Evolutionary conservation across 2,888 invertebrate genomes (phyloP).

Genomic region (Habrosyne pyritoides): DNA sequence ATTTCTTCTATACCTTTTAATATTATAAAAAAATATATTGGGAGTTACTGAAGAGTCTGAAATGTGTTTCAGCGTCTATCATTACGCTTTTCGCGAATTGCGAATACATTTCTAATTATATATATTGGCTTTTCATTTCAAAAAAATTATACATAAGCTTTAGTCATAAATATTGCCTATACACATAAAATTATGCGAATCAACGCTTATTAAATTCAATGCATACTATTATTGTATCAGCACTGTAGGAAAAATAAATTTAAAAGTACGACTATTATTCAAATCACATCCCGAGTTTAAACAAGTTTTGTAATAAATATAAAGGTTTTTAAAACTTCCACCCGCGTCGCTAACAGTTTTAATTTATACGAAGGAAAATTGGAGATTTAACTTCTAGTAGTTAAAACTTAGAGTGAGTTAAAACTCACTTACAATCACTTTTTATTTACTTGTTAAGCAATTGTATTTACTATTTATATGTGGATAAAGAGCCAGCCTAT

Average conservation of each 20-base stretch:
- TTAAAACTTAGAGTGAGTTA: not conserved
- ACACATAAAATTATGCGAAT: no score
- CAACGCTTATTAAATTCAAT: not conserved
- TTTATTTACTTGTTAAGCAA: not conserved
- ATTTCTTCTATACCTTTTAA: not conserved
- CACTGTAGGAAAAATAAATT: conserved; percentile 23
- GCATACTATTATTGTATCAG: not conserved
- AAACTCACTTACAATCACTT: not conserved
- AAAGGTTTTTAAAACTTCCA: conserved; percentile 31
- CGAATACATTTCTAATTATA: not conserved
- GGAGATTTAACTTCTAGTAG: conserved; percentile 11
- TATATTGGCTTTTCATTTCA: no score
- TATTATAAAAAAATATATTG: not conserved
- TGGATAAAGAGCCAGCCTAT: not conserved
- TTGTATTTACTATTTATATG: not conserved
- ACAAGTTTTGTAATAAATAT: conserved; percentile 44
- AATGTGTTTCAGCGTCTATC: not conserved
- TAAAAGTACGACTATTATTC: conserved; percentile 49
- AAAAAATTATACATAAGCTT: not conserved
- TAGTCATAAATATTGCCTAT: not conserved
- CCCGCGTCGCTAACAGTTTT: conserved; percentile 20
- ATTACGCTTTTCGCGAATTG: not conserved
- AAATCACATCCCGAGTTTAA: conserved; percentile 35
- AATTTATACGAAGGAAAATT: conserved; percentile 32
- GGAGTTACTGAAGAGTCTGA: not conserved